phyloP scores from a whole-genome alignment of 92 coral and sea anemone species.

The Isaurus tuberculatus region DNA sequence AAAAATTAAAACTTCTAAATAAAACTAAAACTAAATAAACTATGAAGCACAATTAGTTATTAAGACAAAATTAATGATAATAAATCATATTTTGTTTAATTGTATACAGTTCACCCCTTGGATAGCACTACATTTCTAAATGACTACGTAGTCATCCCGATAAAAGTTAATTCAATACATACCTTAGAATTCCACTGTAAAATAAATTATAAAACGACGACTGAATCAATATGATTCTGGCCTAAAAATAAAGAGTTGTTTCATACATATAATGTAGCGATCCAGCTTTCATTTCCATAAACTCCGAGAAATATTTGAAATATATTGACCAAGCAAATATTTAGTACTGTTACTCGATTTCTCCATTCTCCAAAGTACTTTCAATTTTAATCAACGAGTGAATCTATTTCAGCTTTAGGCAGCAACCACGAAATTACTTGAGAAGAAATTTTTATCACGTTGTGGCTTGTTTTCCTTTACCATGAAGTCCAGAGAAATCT shows the following conservation, averaged over 20 bases:
- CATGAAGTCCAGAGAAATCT: conserved; percentile 10
- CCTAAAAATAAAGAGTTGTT: conserved; percentile 1
- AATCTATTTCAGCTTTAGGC: conserved; percentile 27
- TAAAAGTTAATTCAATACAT: too few relatives aligned
- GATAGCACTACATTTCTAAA: too few relatives aligned
- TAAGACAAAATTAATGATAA: too few relatives aligned
- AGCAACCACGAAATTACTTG: conserved; percentile 22
- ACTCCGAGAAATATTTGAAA: conserved; percentile 6
- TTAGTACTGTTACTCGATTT: conserved; percentile 2
- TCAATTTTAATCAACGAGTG: conserved; percentile 18
- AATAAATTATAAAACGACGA: conserved; percentile 1
- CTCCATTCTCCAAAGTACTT: conserved; percentile 22
- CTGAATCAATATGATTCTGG: neutral
- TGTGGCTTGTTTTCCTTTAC: conserved; percentile 24
- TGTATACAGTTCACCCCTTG: too few relatives aligned
- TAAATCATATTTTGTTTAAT: too few relatives aligned
- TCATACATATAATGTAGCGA: conserved; percentile 16
- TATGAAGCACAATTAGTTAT: too few relatives aligned
- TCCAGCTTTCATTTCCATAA: conserved; percentile 17
- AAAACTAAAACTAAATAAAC: too few relatives aligned
- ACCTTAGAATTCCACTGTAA: neutral
- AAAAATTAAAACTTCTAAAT: too few relatives aligned
- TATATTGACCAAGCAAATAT: conserved; percentile 12
- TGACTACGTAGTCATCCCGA: too few relatives aligned
- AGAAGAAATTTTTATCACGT: too few relatives aligned